These are phyloP conservation scores for Glaucomys volans DNA, from an alignment of 2,113 vertebrate species.

Conservation along the genomic window DNA sequence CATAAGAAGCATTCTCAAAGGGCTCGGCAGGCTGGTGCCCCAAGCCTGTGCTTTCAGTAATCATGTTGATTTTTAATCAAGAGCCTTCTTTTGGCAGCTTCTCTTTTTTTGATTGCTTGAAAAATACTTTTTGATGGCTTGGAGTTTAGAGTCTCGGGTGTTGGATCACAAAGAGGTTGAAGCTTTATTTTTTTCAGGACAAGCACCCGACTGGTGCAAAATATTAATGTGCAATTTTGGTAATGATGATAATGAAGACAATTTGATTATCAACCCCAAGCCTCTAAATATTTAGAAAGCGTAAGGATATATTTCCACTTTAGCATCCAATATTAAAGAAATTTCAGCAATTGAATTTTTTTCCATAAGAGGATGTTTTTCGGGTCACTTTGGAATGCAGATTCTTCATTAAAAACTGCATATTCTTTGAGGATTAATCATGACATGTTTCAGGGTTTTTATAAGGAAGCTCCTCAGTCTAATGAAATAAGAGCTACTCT, in stretches of 20 bases:
- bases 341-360: background rate
- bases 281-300: conserved; percentile 7
- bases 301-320: background rate
- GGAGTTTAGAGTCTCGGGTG: conserved; percentile 38
- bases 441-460: conserved; percentile 41
- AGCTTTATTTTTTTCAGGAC: background rate
- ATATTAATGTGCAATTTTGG: conserved; percentile 9
- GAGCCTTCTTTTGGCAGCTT: conserved; percentile 55
- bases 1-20: conserved; percentile 65
- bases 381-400: conserved; percentile 36
- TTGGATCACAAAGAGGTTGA: background rate
- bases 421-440: conserved; percentile 41
- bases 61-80: conserved; percentile 83
- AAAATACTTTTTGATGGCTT: conserved; percentile 58
- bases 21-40: background rate
- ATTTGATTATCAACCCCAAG: background rate
- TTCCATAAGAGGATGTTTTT: background rate
- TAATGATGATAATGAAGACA: background rate
- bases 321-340: background rate
- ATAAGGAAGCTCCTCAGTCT: conserved; percentile 26
- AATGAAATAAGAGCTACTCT: conserved; percentile 36
- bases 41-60: conserved; percentile 54
- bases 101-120: conserved; percentile 71
- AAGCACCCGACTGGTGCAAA: background rate
- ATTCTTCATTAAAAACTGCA: conserved; percentile 23